Conservation (phyloP, 2,797 vertebrate genomes). For the Oryzias sinensis region DNA sequence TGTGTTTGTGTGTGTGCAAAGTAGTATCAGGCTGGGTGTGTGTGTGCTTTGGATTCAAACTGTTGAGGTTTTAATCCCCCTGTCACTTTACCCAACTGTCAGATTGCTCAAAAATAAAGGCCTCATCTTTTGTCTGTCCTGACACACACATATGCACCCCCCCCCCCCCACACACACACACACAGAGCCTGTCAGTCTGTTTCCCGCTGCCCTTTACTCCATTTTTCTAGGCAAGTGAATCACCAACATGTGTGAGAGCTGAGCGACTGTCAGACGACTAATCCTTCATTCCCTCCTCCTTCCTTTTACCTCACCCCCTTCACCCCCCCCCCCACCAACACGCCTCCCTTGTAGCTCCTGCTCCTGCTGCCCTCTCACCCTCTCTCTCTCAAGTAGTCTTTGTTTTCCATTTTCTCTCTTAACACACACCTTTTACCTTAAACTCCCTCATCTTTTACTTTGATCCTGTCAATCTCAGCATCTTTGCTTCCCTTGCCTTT, state of each 20-base stretch:
- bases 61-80: constrained; percentile 16
- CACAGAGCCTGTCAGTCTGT: constrained; percentile 28
- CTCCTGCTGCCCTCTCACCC: constrained; percentile 12
- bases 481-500: neutral
- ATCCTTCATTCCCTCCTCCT: constrained; percentile 39
- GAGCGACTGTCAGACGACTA: constrained; percentile 47
- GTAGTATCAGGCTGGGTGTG: constrained; percentile 7
- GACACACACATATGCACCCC: neutral
- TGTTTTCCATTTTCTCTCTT: neutral
- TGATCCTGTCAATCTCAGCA: constrained; percentile 7
- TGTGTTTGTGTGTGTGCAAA: constrained; percentile 2
- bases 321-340: neutral
- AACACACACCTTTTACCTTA: neutral
- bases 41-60: constrained; percentile 13
- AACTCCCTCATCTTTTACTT: constrained; percentile 3
- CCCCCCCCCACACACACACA: constrained; percentile 5
- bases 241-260: constrained; percentile 43
- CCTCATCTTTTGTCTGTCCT: constrained; percentile 8
- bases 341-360: neutral
- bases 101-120: constrained; percentile 26
- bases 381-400: constrained; percentile 1
- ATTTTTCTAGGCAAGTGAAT: constrained; percentile 47
- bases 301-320: constrained; percentile 2
- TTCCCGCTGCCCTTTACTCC: constrained; percentile 35
- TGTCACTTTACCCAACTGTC: constrained; percentile 18